Evolutionary conservation across 2,797 vertebrate genomes (phyloP), one percentile per base, ranked within the genome.

Genomic region (Trichosurus vulpecula): DNA sequence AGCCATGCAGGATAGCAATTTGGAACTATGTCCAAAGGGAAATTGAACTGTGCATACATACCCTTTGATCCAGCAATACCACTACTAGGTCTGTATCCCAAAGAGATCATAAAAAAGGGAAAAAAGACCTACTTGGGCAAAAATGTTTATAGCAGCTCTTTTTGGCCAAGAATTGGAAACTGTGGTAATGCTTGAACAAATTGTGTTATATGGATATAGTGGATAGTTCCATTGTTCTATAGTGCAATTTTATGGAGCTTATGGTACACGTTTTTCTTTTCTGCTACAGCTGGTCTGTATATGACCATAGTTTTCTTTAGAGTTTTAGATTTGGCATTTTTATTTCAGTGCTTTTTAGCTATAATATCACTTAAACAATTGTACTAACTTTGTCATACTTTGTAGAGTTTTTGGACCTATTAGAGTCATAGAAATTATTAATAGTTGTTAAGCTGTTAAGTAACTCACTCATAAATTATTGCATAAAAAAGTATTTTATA

Each of bases 391-490:
- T 92, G 14, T 13, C 90, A 35, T 58, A 52, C 2, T 98, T 96
- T 95, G 31, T 81, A 93, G 3, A 14, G 66, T 97, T 97, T 93
- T 47, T 97, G 61, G 54, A 27, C 93, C 96, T 98, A 96, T 92
- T 29, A 61, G 3, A 95, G 52, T 51, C 58, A 31, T 87, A 61
- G 51, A 54, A 95, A 92, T 97, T 92, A 96, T 54, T 90, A 90
- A 94, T 91, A 94, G 51, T 89, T 41, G 30, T 52, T 56, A 94
- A 66, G 81, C 2, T 92, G 51, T 93, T 97, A 96, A 12, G 94
- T 95, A 94, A 92, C 52, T 96, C 81, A 58, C 9, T 97, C 30
- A 87, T 97, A 92, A 96, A 92, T 96, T 97, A 92, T 92, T 94
- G 31, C 29, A 47, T 96, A 9, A 54, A 89, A 92, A n/a, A 52